Percentiles rank a stretch among this genome's conserved stretches.
phyloP scores from a whole-genome alignment of 1,140 invertebrate genomes.

The Lysiphlebus fabarum region DNA sequence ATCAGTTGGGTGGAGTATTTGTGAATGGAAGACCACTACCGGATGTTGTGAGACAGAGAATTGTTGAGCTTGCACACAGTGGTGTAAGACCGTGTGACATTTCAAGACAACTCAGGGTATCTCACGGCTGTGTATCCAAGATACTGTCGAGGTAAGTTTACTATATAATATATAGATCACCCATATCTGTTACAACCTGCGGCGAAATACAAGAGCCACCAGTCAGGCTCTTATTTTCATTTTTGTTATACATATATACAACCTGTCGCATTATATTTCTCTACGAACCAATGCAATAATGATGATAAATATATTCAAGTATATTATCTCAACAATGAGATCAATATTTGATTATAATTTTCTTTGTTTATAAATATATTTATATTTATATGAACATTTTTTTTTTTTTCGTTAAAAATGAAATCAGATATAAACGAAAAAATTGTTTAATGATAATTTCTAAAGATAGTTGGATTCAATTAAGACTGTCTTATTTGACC shows the following conservation, averaged over 20 bases:
- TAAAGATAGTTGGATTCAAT: constrained; percentile 23
- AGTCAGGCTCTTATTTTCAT: constrained; percentile 25
- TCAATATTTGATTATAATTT: not conserved
- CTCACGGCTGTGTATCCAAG: constrained; percentile 91
- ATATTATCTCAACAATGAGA: no score
- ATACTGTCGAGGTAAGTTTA: constrained; percentile 84
- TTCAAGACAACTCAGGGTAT: constrained; percentile 83
- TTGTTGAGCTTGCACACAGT: constrained; percentile 93
- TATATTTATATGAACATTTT: no score
- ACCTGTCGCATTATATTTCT: constrained; percentile 6
- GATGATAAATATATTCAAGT: no score
- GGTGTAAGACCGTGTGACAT: constrained; percentile 94
- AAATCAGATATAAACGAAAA: no score
- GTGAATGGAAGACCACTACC: constrained; percentile 94
- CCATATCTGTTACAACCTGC: constrained; percentile 27
- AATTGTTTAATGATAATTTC: not conserved
- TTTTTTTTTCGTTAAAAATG: no score
- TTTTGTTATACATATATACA: constrained; percentile 17
- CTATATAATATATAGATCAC: constrained; percentile 2
- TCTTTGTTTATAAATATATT: no score
- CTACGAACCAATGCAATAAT: no score
- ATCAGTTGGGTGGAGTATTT: constrained; percentile 94
- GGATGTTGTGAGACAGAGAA: constrained; percentile 89
- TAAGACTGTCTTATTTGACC: constrained; percentile 30
- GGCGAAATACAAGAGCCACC: constrained; percentile 22